Conservation (phyloP, 2,113 vertebrate genomes). For the Hippolais icterina region DNA sequence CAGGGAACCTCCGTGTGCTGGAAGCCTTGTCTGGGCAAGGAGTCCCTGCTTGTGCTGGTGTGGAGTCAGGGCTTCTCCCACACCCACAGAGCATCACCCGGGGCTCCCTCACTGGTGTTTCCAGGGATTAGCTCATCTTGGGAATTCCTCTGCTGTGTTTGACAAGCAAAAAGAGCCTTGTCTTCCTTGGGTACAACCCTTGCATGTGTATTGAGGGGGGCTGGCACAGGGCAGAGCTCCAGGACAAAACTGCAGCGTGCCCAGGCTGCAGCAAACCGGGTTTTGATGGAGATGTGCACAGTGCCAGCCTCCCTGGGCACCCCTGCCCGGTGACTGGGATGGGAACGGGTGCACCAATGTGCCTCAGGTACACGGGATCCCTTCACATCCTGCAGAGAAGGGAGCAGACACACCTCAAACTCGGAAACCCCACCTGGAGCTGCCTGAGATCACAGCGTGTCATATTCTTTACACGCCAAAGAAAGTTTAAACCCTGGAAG, state of each 20-base stretch:
- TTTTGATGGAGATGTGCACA: neutral
- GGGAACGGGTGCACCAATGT: neutral
- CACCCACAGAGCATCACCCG: neutral
- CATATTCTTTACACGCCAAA: slow-evolving; percentile 5
- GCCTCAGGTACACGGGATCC: neutral
- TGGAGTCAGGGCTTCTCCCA: neutral
- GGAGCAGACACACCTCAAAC: neutral
- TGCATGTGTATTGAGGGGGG: rapidly evolving
- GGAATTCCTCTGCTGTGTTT: neutral
- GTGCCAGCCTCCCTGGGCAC: neutral
- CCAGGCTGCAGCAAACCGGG: neutral
- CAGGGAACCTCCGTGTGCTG: rapidly evolving
- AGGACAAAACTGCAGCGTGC: neutral
- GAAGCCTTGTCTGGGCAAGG: rapidly evolving
- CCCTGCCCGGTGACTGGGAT: neutral
- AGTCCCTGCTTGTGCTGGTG: neutral
- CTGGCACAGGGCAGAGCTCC: neutral
- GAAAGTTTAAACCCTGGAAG: slow-evolving; percentile 60
- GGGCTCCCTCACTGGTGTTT: neutral
- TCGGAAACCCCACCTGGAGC: neutral
- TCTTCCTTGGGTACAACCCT: neutral
- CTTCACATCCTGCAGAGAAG: neutral
- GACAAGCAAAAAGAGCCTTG: neutral
- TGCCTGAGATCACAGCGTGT: neutral
- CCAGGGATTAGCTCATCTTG: neutral